These are phyloP conservation scores for Ptilodon capucinus DNA, from an alignment of 2,888 invertebrate genomes.

Conservation along the genomic window DNA sequence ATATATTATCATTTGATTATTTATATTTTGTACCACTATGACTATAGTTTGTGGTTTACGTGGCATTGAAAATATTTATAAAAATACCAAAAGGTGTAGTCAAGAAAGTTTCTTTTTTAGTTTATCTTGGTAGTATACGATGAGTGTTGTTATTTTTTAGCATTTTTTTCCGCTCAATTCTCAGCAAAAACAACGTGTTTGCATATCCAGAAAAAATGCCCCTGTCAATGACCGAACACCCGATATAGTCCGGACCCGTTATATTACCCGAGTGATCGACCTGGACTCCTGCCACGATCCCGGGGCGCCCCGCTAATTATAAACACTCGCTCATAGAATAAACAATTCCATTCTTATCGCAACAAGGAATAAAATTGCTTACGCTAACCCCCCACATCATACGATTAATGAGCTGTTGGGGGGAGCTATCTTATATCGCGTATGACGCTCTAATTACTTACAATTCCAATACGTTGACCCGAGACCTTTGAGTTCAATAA, in stretches of 20 bases:
- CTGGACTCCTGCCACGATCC: conserved; percentile 76
- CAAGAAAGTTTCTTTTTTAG: too few relatives aligned
- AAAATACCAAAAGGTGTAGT: too few relatives aligned
- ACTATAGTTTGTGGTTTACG: too few relatives aligned
- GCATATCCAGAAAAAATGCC: conserved; percentile 52
- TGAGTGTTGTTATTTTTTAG: neutral
- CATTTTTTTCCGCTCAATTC: neutral
- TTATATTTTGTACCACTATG: too few relatives aligned
- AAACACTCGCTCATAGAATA: conserved; percentile 56
- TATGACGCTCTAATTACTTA: conserved; percentile 45
- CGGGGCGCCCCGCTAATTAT: conserved; percentile 72
- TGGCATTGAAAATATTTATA: too few relatives aligned
- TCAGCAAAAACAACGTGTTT: conserved; percentile 8
- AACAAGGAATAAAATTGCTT: conserved; percentile 57
- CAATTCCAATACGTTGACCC: conserved; percentile 43
- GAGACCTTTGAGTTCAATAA: conserved; percentile 39
- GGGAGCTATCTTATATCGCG: conserved; percentile 44
- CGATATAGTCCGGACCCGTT: conserved; percentile 73
- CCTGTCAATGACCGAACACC: conserved; percentile 75
- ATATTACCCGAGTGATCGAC: conserved; percentile 75
- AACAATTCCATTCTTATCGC: conserved; percentile 58
- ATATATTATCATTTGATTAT: too few relatives aligned
- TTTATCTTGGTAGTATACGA: too few relatives aligned
- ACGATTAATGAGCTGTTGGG: conserved; percentile 45
- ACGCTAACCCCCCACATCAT: conserved; percentile 30